Base-by-base conservation (phyloP, 1,140 invertebrate species). In the Atopsyche davidsoni region DNA sequence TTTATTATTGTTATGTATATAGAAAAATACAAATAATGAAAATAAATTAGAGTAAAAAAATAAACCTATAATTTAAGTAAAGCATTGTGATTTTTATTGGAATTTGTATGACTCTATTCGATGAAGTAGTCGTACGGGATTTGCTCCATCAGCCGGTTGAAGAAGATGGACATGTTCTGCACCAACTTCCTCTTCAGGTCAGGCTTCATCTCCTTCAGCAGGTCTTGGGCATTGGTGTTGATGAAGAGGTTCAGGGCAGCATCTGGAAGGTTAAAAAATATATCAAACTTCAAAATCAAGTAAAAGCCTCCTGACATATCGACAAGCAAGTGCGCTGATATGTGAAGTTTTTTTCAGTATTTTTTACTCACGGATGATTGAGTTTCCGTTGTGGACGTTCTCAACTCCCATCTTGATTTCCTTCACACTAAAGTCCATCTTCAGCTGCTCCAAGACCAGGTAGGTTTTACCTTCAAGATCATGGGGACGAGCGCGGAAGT, bases 141-240 rank as follows among this genome's bases (percentile, higher is more conserved):
- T 63, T 83, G 79, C 2, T 77, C 72, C 45, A 89, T 86, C 9
- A 89, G 67, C 54, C 80, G 82, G 56, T 86, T 79, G 14, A 88
- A 77, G 61, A 89, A 89, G 36, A 77, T 73, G 9, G 78, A 77
- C 79, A 89, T 85, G 25, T 84, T 80, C 36, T 79, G 73, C 3
- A 86, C 76, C 1, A 90, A 69, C 62, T 90, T 88, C 51, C 76
- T 77, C 55, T 86, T 82, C 21, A 90, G 70, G 63, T 86, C 82
- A 0, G 87, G 87, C 65, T 90, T 90, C 87, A 90, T 90, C 73
- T 89, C 86, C 61, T 85, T 86, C 7, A 89, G 62, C 6, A 89
- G 67, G 54, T 89, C 87, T 61, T 89, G 86, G 1, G 84, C 79
- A 62, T 89, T 87, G 0, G 82, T 85, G 63, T 89, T 90, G 63